Conservation (phyloP, 2,888 invertebrate species). For the Lasioglossum lativentre region DNA sequence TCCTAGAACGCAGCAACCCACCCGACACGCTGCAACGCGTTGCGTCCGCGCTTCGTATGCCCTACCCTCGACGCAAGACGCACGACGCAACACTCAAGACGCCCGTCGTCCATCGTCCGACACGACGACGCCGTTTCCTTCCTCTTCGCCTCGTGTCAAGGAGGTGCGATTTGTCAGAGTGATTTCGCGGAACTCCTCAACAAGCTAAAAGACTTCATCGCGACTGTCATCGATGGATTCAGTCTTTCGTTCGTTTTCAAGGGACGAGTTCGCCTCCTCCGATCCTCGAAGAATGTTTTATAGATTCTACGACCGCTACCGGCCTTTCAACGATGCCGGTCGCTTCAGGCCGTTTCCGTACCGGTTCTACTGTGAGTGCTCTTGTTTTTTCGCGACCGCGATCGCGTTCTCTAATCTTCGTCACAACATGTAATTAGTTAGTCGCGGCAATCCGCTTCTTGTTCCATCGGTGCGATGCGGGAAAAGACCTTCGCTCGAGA, state of each 20-base stretch:
- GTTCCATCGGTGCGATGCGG: neutral
- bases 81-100: neutral
- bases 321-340: slow-evolving; percentile 81
- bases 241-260: slow-evolving; percentile 56
- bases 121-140: slow-evolving; percentile 31
- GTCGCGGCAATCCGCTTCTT: neutral
- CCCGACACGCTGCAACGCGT: slow-evolving; percentile 19
- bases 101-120: slow-evolving; percentile 5
- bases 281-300: slow-evolving; percentile 78
- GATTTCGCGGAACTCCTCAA: slow-evolving; percentile 49
- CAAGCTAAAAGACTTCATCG: slow-evolving; percentile 21
- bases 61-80: neutral
- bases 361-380: slow-evolving; percentile 82
- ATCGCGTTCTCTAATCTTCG: neutral
- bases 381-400: neutral
- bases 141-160: slow-evolving; percentile 33
- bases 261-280: slow-evolving; percentile 47
- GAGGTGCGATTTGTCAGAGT: slow-evolving; percentile 30
- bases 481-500: neutral
- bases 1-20: slow-evolving; percentile 64
- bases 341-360: slow-evolving; percentile 79
- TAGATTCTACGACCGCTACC: slow-evolving; percentile 84
- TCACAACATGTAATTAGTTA: neutral
- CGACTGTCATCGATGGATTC: slow-evolving; percentile 57
- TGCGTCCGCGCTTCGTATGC: neutral